Conservation (phyloP, 2,113 vertebrate genomes). For the Bostrychus sinensis region DNA sequence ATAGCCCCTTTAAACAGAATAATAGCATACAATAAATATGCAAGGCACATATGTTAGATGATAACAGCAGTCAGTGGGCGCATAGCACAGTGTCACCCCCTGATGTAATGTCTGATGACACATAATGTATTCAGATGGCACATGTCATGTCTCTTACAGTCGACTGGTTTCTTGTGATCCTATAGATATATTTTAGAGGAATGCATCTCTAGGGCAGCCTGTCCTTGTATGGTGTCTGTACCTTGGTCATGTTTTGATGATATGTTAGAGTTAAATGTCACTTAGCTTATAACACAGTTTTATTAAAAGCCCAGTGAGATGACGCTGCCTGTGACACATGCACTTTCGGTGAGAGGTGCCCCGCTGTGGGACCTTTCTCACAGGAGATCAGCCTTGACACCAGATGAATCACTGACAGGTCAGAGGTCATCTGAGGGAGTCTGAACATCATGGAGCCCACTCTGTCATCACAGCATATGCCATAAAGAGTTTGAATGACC, state of each 20-base stretch:
- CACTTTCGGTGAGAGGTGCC: neutral
- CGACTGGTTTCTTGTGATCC: too few relatives aligned
- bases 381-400: neutral
- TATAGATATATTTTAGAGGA: too few relatives aligned
- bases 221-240: neutral
- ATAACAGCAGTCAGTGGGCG: neutral
- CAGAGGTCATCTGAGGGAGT: neutral
- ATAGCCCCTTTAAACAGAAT: too few relatives aligned
- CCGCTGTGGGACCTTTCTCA: constrained; percentile 9
- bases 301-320: neutral
- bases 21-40: too few relatives aligned
- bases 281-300: neutral
- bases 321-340: neutral
- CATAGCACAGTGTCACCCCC: neutral
- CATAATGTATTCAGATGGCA: neutral
- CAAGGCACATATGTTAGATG: too few relatives aligned
- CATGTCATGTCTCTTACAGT: neutral
- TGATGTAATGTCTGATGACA: constrained; percentile 1
- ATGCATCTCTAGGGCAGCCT: too few relatives aligned
- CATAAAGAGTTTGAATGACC: neutral
- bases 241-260: neutral
- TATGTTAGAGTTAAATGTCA: neutral
- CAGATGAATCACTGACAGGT: constrained; percentile 2
- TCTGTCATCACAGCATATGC: constrained; percentile 1
- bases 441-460: neutral